Evolutionary conservation across 1,140 invertebrate genomes (phyloP), one percentile per base, ranked within the genome.

Genomic region (Marisa cornuarietis): DNA sequence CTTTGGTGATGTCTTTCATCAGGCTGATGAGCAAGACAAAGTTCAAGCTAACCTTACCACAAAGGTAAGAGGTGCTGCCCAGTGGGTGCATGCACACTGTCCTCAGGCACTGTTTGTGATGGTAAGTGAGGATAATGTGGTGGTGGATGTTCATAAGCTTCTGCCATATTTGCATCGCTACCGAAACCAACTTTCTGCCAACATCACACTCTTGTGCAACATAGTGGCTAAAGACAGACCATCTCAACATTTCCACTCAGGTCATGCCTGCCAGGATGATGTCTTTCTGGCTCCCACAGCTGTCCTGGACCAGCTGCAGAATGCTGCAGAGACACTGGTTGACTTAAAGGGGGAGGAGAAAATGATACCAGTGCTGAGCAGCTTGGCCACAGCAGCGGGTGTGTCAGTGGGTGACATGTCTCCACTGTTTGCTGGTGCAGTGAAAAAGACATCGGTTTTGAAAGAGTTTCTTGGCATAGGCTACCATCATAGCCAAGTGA

Each of bases 71-170:
- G 96, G 96, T 95, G 96, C 95, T 0, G 88, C 96, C 49, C 92
- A 93, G 85, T 97, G 96, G 96, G 94, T 93, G 0, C 87, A 92
- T 1, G 90, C 88, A 16, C 91, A 93, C 82, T 97, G 96, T 88
- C 84, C 86, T 10, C 90, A 92, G 52, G 92, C 93, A 1, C 91
- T 93, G 76, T 95, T 93, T 86, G 92, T 97, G 13, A 92, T 97
- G 24, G 97, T 97, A 92, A 94, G 95, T 89, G 96, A 97, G 88
- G 96, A 97, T 89, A 96, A 97, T 86, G 95, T 95, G 80, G 93
- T 95, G 54, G 92, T 96, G n/a, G 95, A 96, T 90, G 85, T 96
- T 13, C 93, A 94, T 75, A 93, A 93, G 81, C 89, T 95, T 61
- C 84, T 93, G 42, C 80, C 79, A 4, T 84, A 79, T 73, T 77